phyloP scores from a whole-genome alignment of 2,888 invertebrate species.

The Caenorhabditis macrosperma region DNA sequence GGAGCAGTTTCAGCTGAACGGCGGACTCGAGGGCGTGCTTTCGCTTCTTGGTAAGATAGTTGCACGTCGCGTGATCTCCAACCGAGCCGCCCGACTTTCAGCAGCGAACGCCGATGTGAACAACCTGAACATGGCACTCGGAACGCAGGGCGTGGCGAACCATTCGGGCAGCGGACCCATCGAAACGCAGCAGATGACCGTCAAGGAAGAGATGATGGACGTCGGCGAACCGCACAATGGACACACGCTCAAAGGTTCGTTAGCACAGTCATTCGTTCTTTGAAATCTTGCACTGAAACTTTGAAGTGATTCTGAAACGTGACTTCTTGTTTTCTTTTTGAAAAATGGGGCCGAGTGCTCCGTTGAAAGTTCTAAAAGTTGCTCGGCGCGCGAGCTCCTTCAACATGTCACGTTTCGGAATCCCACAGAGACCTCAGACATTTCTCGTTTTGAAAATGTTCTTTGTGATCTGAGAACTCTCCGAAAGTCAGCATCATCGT shows the following conservation, averaged over 20 bases:
- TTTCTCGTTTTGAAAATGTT: too few relatives aligned
- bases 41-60: slow-evolving; percentile 58
- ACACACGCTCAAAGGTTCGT: slow-evolving; percentile 39
- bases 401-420: too few relatives aligned
- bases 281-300: too few relatives aligned
- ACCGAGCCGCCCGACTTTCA: background rate
- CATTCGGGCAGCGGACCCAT: background rate
- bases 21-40: slow-evolving; percentile 62
- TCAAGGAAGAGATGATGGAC: slow-evolving; percentile 46
- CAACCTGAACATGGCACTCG: background rate
- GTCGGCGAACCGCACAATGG: slow-evolving; percentile 29
- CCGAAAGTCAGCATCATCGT: too few relatives aligned
- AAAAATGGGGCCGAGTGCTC: too few relatives aligned
- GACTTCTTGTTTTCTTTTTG: too few relatives aligned
- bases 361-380: too few relatives aligned
- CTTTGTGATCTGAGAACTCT: too few relatives aligned
- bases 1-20: slow-evolving; percentile 52
- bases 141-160: background rate
- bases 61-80: background rate
- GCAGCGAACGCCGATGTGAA: slow-evolving; percentile 45
- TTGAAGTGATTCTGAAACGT: too few relatives aligned
- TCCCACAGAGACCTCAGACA: too few relatives aligned
- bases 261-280: too few relatives aligned
- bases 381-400: too few relatives aligned
- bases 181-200: slow-evolving; percentile 1